Conservation (phyloP, 2,113 vertebrate genomes). For the Otis tarda region DNA sequence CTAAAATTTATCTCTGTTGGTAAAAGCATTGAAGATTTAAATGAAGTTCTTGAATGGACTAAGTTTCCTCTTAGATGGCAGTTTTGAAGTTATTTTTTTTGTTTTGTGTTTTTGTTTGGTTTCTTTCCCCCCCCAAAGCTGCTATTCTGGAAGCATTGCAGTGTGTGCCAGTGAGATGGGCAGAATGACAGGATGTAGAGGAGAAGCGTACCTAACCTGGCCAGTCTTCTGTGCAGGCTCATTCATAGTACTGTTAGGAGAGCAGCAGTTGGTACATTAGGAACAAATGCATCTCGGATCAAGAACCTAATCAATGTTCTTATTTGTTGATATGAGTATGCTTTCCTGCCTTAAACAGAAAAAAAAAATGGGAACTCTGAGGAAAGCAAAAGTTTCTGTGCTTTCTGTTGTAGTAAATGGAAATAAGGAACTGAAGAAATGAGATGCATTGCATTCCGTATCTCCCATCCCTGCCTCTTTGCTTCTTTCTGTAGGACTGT, state of each 20-base stretch:
- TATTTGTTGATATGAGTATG: neutral
- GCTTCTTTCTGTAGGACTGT: neutral
- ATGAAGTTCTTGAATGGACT: neutral
- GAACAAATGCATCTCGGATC: neutral
- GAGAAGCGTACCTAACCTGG: neutral
- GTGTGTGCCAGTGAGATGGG: neutral
- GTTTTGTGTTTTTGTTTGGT: neutral
- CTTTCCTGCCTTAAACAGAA: neutral
- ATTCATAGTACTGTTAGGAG: too few relatives aligned
- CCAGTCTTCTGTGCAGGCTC: neutral
- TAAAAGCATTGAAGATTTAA: neutral
- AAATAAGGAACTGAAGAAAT: neutral
- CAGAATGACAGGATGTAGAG: neutral
- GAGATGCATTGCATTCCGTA: neutral
- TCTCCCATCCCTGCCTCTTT: neutral
- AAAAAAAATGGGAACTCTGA: neutral
- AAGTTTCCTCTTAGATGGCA: neutral
- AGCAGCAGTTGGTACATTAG: neutral
- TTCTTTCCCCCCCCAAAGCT: neutral
- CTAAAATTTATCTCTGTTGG: neutral
- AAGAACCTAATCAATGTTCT: neutral
- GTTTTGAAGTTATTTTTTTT: neutral
- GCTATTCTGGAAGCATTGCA: neutral
- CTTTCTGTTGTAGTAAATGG: neutral
- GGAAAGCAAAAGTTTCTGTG: neutral